Evolutionary conservation across 2,113 vertebrate species (phyloP), one percentile per base, ranked within the genome.

Genomic region (Aptenodytes patagonicus): DNA sequence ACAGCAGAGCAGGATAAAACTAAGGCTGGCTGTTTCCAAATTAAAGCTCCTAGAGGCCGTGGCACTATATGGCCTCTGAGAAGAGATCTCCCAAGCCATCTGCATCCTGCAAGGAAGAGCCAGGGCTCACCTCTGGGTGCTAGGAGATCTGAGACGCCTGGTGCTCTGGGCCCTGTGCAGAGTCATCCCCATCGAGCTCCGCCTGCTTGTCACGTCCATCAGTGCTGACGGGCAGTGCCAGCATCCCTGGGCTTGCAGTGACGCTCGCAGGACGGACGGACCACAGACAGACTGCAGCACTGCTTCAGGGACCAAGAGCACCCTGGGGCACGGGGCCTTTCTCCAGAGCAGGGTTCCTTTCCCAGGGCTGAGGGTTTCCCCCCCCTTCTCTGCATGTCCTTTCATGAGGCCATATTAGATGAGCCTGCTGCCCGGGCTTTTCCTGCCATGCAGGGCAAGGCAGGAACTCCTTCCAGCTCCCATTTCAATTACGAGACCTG

Each of bases 281-380:
- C 42, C 42, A 6, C 6, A 15, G 42, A 42, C 19, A 3, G 60
- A 31, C 6, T 2, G 9, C 13, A 40, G 84, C n/a, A 11, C 81
- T 55, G 38, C 65, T 46, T 28, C 54, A 25, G 69, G 73, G 64
- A 52, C 54, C 51, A 8, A 29, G 29, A 51, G 26, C 58, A 44
- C 16, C n/a, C 0, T 0, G 18, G 46, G 54, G 8, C 38, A 40
- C 2, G 0, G 44, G n/a, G 11, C 31, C 46, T 13, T 64, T 72
- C 73, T 52, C 32, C 51, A 65, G 61, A 32, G 36, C n/a, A 60
- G 47, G 21, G 7, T 5, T 42, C 29, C 47, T 66, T 54, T 71
- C 76, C 61, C 51, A 65, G 51, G 21, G 21, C 13, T 69, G 60
- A 77, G 40, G 11, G 49, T 40, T 87, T 44, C 5, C 49, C 8